These are phyloP conservation scores for Rhodophaea formosa DNA, from an alignment of 2,888 invertebrate species.

Conservation along the genomic window DNA sequence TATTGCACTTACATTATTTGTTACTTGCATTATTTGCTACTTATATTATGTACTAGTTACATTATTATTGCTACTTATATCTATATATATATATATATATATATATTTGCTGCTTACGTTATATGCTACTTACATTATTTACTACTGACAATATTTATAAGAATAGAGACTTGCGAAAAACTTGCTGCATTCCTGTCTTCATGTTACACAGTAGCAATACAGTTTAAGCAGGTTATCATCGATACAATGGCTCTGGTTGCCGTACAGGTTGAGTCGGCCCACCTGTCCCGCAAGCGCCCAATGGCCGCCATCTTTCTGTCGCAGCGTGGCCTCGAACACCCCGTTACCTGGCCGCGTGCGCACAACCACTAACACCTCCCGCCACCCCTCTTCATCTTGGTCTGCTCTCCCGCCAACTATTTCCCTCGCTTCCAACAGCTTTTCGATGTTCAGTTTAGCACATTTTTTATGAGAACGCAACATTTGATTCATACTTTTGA, in stretches of 20 bases:
- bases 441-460: conserved; percentile 81
- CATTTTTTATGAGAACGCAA: conserved; percentile 84
- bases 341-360: conserved; percentile 85
- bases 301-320: conserved; percentile 36
- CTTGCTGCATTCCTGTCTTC: no score
- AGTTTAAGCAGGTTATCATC: conserved; percentile 87
- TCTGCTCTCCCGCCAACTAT: conserved; percentile 68
- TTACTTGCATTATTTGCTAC: no score
- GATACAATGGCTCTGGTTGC: conserved; percentile 88
- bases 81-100: no score
- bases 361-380: conserved; percentile 84
- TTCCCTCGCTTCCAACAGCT: conserved; percentile 84
- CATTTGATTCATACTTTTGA: conserved; percentile 84
- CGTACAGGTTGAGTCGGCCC: conserved; percentile 89
- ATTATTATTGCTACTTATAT: no score
- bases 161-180: no score
- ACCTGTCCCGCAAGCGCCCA: conserved; percentile 85
- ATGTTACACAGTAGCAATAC: conserved; percentile 85
- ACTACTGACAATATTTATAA: no score
- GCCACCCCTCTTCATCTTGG: conserved; percentile 64
- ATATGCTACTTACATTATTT: no score
- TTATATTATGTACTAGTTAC: no score
- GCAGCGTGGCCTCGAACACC: conserved; percentile 89
- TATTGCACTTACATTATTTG: no score
- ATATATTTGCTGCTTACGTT: no score